Evolutionary conservation across 2,113 vertebrate genomes (phyloP), one percentile per base, ranked within the genome.

Genomic region (Actinemys pallida): DNA sequence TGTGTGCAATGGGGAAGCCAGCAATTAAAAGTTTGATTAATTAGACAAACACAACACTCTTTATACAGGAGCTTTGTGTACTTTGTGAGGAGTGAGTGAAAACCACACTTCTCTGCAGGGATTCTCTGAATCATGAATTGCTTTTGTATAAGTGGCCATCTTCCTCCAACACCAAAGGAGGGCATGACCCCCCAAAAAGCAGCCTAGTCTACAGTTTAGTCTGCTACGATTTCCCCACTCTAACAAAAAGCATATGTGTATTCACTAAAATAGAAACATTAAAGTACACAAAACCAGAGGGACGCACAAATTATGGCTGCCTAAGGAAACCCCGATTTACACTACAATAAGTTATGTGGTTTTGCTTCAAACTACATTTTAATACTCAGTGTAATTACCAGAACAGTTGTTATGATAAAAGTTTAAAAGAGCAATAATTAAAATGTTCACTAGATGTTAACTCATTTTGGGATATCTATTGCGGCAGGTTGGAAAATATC

Each of bases 171-270:
- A 90, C 94, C 81, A 90, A 91, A 90, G 89, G 13, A 95, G 81
- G 88, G 53, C 72, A 96, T 0, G 69, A 96, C 95, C 90, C 86
- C 93, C 93, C 95, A 87, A 83, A 93, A 93, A 88, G 89, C 82
- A 97, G 57, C 81, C 81, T 3, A 92, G 84, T 56, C 81, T 62
- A 83, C 56, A 95, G 90, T 95, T 97, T 96, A 91, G 90, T 94
- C 86, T 96, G 85, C 90, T 96, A 0, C 75, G 62, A 52, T 80
- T 96, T 95, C 59, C 59, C 86, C 93, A 8, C 76, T 93, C 31
- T 97, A 97, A 97, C 81, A 97, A 56, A 94, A 97, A 97, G 93
- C 95, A 95, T 91, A 96, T 97, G 96, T 96, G 39, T 91, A 80
- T 65, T 93, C 87, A 76, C 52, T 81, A 91, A 98, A 97, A 97